Evolutionary conservation across 1,140 invertebrate species (phyloP).

Genomic region (Hycleus phaleratus): DNA sequence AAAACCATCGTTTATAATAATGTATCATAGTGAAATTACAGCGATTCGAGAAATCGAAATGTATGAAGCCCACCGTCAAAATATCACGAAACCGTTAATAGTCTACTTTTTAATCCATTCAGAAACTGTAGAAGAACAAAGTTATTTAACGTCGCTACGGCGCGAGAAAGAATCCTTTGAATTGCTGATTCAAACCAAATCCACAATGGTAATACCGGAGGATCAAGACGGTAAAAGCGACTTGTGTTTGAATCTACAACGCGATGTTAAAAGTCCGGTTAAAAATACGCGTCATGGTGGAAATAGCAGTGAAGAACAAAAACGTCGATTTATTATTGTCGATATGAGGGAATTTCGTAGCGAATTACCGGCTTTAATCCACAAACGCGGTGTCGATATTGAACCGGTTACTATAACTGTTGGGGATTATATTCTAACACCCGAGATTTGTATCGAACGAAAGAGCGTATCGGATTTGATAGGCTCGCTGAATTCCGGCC

Average conservation of each 20-base stretch:
- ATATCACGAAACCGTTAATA: slow-evolving; percentile 48
- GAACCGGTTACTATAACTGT: slow-evolving; percentile 86
- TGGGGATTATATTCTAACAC: slow-evolving; percentile 95
- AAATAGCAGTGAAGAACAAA: slow-evolving; percentile 29
- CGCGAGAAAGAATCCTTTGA: slow-evolving; percentile 94
- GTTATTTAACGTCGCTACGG: slow-evolving; percentile 81
- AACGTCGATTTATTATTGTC: slow-evolving; percentile 69
- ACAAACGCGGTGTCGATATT: slow-evolving; percentile 87
- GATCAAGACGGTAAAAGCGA: slow-evolving; percentile 84
- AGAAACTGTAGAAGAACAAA: slow-evolving; percentile 91
- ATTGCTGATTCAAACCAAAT: slow-evolving; percentile 81
- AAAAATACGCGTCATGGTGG: slow-evolving; percentile 61
- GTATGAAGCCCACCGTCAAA: slow-evolving; percentile 63
- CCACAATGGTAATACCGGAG: slow-evolving; percentile 83
- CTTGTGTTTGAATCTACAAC: slow-evolving; percentile 55
- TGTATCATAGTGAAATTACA: slow-evolving; percentile 85
- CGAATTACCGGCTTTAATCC: slow-evolving; percentile 89
- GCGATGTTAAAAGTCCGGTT: slow-evolving; percentile 42
- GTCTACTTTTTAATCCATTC: slow-evolving; percentile 88
- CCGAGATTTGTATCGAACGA: slow-evolving; percentile 92
- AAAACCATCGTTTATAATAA: slow-evolving; percentile 74
- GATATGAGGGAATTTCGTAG: slow-evolving; percentile 98
- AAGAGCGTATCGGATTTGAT: slow-evolving; percentile 97
- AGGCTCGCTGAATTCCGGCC: slow-evolving; percentile 88
- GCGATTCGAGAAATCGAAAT: slow-evolving; percentile 80